phyloP scores from a whole-genome alignment of 2,113 vertebrate genomes.

The Brachypteracias leptosomus region DNA sequence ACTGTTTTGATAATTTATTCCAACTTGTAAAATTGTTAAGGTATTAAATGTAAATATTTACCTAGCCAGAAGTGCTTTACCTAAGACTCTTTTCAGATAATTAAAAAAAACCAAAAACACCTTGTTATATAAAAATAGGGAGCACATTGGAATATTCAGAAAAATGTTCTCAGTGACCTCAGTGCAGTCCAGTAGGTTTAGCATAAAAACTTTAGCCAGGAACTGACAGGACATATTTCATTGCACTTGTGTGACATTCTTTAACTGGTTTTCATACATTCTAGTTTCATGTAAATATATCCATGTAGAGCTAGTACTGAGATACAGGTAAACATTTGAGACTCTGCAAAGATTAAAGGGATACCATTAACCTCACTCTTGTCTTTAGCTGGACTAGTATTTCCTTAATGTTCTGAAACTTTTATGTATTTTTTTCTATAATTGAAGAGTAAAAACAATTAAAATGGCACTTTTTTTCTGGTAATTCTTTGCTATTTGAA shows the following conservation, averaged over 20 bases:
- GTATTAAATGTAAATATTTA: constrained; percentile 55
- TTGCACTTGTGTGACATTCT: constrained; percentile 13
- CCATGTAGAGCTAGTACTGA: neutral
- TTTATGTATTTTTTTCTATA: neutral
- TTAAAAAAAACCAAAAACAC: neutral
- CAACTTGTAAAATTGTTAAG: constrained; percentile 22
- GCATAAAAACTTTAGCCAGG: neutral
- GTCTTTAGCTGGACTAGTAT: constrained; percentile 47
- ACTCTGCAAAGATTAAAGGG: constrained; percentile 45
- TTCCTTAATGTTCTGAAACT: neutral
- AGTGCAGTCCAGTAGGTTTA: neutral
- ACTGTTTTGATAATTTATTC: constrained; percentile 45
- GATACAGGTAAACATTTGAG: constrained; percentile 8
- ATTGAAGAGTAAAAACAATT: constrained; percentile 26
- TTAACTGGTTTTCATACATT: constrained; percentile 27
- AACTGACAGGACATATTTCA: constrained; percentile 12
- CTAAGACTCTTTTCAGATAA: neutral
- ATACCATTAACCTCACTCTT: constrained; percentile 29
- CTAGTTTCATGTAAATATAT: constrained; percentile 36
- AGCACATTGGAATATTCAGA: neutral
- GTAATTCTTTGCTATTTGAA: neutral
- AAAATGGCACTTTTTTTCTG: constrained; percentile 18
- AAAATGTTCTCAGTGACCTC: neutral
- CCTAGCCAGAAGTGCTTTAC: constrained; percentile 28
- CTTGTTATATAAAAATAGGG: constrained; percentile 8